Evolutionary conservation across 2,797 vertebrate genomes (phyloP), one percentile per base, ranked within the genome.

Genomic region (Cuculus canorus): DNA sequence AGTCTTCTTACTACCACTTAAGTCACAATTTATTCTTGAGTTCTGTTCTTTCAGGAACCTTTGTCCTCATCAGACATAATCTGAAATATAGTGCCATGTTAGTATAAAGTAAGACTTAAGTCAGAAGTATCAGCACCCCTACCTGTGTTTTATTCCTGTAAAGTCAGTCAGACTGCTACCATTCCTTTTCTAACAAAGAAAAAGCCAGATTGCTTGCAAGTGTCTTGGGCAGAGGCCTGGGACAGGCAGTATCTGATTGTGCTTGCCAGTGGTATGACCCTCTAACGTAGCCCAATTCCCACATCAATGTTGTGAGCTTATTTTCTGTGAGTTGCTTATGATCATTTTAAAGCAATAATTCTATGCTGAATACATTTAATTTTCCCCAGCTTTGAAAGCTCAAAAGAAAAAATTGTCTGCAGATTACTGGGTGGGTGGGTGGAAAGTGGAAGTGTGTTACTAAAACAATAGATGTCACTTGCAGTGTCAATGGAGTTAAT

Each of bases 181-280:
- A 50, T 21, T 68, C 28, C 5, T 24, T 48, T 80, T 85, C 45
- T 48, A 53, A 35, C 8, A 41, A 48, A 59, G 45, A 70, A 53
- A 68, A 80, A 53, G 39, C 32, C 69, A 60, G 32, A 22, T 53
- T 75, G 7, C 18, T 52, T 59, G n/a, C 24, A 73, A 56, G 18
- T 7, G 17, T 57, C 35, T 50, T 3, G 4, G 23, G 10, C 28
- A 39, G 5, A 47, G 45, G 11, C 30, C 56, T 80, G 45, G 18
- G 27, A 84, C 45, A 64, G 17, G 18, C 37, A 39, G 16, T 41
- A 18, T 63, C 66, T 19, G 17, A 30, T 17, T 57, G 37, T 8
- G 25, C 7, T 59, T 80, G n/a, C 22, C 25, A 56, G 16, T 0
- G 0, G 6, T 19, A 27, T 19, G 39, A 41, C 19, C 57, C 32